Base-by-base conservation (phyloP, 2,113 vertebrate species). In the Neolamprologus cancellatus region DNA sequence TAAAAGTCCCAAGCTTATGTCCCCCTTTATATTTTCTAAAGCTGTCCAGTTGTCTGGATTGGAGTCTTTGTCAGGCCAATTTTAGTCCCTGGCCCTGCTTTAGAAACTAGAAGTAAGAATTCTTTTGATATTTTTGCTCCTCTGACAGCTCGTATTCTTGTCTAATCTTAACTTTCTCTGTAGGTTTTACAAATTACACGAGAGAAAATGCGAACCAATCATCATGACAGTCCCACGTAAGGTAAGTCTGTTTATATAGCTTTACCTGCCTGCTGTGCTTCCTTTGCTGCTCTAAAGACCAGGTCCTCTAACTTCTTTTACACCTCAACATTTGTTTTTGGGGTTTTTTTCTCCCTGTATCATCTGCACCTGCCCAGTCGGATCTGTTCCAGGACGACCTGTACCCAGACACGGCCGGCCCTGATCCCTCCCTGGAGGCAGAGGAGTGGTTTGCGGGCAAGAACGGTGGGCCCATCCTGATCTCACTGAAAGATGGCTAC, bases 131-230 rank as follows among this genome's bases (percentile, higher is more conserved):
- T 48, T 48, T 74, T 17, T 48, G 41, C 69, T 48, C 10, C 41
- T 30, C 69, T 74, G 14, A 74, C 14, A 18, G 14, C 41, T 74
- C 9, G 5, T 71, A 46, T 46, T 74, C 20, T 28, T 46, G 20
- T 28, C 9, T 46, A 28, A 28, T 54, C 11, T 83, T 28, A 25
- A 32, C 84, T 13, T n/a, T 88, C 12, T 86, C 46, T 82, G 13
- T 87, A 99, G 98, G 94, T 99, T 99, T 96, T 99, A 98, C 96
- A 99, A 99, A 96, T 97, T 99, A n/a, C 98, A 99, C 0, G 98
- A 99, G 96, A 97, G 98, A 86, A 99, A 99, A 78, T 99, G 98
- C 81, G 98, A 99, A 82, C 98, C 98, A 76, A 98, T 99, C 91
- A 99, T 99, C 95, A 99, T 99, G 98, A 99, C 98, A 1, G 98